Base-by-base conservation (phyloP, 2,888 invertebrate species). In the Steinernema carpocapsae region DNA sequence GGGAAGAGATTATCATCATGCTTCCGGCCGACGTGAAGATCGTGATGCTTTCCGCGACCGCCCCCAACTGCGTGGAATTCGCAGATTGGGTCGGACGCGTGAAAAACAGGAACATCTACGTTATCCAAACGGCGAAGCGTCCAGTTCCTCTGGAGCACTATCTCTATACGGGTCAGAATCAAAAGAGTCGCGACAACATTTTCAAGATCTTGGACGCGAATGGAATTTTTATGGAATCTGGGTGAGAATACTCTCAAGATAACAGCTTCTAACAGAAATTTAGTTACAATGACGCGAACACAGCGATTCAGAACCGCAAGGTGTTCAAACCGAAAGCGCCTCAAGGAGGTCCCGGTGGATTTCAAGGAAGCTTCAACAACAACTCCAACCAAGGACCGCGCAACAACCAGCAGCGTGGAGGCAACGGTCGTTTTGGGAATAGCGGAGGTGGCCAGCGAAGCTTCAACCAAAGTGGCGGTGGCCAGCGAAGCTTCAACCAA, bases 1-100 rank as follows among this genome's bases (percentile, higher is more conserved):
- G 99, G 99, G 99, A 99, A 89, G 97, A 99, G 89, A 95, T 95
- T 0, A 90, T 99, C 2, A 99, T 99, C 83, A 91, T 99, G 88
- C 89, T 99, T 72, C 97, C 99, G 1, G 92, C 93, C 6, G 94
- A 95, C 88, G 95, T 99, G 7, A 94, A 93, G 83, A 95, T 99
- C 77, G 95, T 99, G 42, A 93, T 99, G 92, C 89, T 99, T 56
- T 96, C 95, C 87, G 99, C 99, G 0, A 99, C 99, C 0, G 97
- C 97, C 29, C 97, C 97, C 0, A 99, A 99, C 88, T 93, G 95
- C 0, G 90, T 94, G 77, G 94, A 97, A 88, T 94, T 99, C 89
- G 99, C 99, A 48, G 90, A 89, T 76, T 91, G 91, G 91, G 89
- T 91, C 52, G 91, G 91, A 46, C 85, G 89, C 22, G 90, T 89